Evolutionary conservation across 2,888 invertebrate species (phyloP), one percentile per base, ranked within the genome.

Genomic region (Flexamia atlantica): DNA sequence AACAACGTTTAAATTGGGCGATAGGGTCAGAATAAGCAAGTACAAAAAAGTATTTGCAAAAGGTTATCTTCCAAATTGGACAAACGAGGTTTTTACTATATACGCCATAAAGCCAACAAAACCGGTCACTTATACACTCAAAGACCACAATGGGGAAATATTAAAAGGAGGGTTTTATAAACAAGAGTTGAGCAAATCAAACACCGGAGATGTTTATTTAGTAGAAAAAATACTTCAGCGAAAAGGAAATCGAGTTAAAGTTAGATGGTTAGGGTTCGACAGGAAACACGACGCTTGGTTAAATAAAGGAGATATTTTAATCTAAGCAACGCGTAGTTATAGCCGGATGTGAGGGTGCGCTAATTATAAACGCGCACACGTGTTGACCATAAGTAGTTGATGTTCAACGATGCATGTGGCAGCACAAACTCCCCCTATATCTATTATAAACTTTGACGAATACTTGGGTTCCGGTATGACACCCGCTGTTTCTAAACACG

Each of bases 181-280:
- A 40, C 12, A 83, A 17, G 83, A 83, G 28, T 3, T 76, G 5
- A 1, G 17, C 20, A 20, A 23, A 4, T 23, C 53, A 23, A 53
- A 23, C 20, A 53, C 68, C 14, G 30, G 25, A 23, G 68, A 80
- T 50, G 42, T 40, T 23, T 84, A 64, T 53, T 72, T 81, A 40
- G 57, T 84, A 12, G 84, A 84, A 72, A 84, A 81, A 60, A 20
- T 79, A 30, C 28, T 79, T 32, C 32, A 32, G 36, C 28, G 84
- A 57, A 81, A 84, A 25, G 81, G 74, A 2, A 60, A 84, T 32
- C 36, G 30, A 70, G 30, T 83, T 42, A 25, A 80, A 36, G 83
- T 83, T 30, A 7, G 83, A n/a, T 83, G 83, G 80, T n/a, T 46
- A 68, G 80, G 83, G 3, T 79, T 42, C 80, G 68, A 79, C 32